Evolutionary conservation across 2,113 vertebrate species (phyloP), one percentile per base, ranked within the genome.

Genomic region (Machaerirhynchus nigripectus): DNA sequence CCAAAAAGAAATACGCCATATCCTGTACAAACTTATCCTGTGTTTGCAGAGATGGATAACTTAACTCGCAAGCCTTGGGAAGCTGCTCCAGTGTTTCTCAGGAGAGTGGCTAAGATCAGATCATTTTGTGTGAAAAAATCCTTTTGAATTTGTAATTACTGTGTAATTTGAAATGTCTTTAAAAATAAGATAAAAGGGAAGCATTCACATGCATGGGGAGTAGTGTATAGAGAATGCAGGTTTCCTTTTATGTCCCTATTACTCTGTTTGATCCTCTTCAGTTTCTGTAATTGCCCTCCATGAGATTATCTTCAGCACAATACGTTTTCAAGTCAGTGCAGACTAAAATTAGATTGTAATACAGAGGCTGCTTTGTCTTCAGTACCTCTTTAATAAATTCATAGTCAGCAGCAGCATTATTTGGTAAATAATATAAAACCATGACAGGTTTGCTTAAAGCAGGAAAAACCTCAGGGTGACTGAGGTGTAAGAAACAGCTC

Each of bases 101-200:
- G 44, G 6, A 81, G 28, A 75, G 31, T 19, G 18, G 37, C 53
- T 89, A 55, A 86, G 50, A 86, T 88, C 26, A 40, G 73, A 81
- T 67, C 3, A 33, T 24, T 91, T 70, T 82, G 15, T 78, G 59
- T 19, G 30, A 59, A 87, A 87, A 90, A 92, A 80, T 30, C 35
- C 39, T 79, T 89, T 92, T 57, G 46, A 84, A 84, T 95, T 82
- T 91, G 47, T 92, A 93, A 95, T 95, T 92, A 89, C 65, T 78
- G 30, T 92, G 76, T 88, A 90, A 95, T 97, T 94, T 92, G 57
- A 94, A 96, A 82, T 60, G 61, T 91, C 69, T 91, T 64, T 87
- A 79, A 91, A 92, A 89, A 78, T 63, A 84, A 91, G 69, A 93
- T 90, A 63, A 92, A 97, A 95, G 52, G 28, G n/a, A 84, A 87